These are phyloP conservation scores for Azemiops feae DNA, from an alignment of 2,113 vertebrate genomes.

Conservation along the genomic window DNA sequence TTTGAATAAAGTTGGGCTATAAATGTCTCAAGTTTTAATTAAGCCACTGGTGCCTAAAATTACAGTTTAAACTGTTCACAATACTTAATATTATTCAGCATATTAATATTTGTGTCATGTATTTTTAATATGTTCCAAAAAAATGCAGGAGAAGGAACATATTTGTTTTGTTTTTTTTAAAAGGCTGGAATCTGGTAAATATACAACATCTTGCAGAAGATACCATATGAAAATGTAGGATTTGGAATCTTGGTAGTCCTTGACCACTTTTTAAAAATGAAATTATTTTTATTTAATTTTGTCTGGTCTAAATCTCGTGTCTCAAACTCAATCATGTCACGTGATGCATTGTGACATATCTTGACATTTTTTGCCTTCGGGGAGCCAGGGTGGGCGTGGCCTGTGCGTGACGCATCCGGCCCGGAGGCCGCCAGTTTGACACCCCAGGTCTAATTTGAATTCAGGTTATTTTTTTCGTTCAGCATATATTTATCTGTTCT, in stretches of 20 bases:
- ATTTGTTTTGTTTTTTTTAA: neutral
- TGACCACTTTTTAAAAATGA: neutral
- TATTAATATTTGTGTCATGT: neutral
- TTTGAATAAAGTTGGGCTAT: slow-evolving; percentile 7
- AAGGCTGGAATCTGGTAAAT: neutral
- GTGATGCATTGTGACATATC: no score
- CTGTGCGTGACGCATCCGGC: no score
- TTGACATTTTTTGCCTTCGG: no score
- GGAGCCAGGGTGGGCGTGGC: no score
- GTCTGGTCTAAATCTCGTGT: neutral
- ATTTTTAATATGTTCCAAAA: neutral
- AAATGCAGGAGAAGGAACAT: neutral
- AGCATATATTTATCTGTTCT: neutral
- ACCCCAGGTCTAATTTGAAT: neutral
- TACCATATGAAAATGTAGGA: neutral
- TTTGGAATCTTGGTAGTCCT: neutral
- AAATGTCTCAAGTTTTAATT: neutral
- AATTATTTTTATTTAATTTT: neutral
- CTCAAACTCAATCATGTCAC: no score
- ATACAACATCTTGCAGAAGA: neutral
- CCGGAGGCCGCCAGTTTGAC: no score
- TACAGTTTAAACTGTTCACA: neutral
- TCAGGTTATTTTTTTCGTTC: neutral
- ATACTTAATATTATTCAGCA: neutral
- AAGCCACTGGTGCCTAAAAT: neutral